These are phyloP conservation scores for Rhinoraja longicauda DNA, from an alignment of 2,797 vertebrate species.

Conservation along the genomic window DNA sequence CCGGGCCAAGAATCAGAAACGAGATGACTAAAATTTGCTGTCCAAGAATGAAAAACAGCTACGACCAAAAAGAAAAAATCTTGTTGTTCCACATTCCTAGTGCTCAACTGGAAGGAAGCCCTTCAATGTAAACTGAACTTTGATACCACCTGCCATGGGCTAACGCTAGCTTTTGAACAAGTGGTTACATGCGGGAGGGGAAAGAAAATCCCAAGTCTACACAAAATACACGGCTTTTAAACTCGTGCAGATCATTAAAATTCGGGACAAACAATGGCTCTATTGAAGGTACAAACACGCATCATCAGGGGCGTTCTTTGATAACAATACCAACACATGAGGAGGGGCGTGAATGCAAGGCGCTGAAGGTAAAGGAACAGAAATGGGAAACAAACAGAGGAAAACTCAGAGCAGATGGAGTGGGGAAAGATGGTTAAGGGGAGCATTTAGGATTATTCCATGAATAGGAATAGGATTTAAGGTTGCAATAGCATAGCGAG, in stretches of 20 bases:
- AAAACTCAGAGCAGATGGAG: too few relatives aligned
- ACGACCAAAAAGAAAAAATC: background rate
- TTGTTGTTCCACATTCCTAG: background rate
- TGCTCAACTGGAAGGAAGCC: background rate
- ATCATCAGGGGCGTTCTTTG: background rate
- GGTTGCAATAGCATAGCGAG: too few relatives aligned
- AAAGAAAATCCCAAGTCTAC: background rate
- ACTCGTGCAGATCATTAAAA: background rate
- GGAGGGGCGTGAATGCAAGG: too few relatives aligned
- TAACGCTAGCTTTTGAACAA: background rate
- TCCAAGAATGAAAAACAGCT: background rate
- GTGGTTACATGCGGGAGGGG: background rate
- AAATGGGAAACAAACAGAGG: too few relatives aligned
- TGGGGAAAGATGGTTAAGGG: background rate
- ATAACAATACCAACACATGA: background rate
- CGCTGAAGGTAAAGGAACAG: too few relatives aligned
- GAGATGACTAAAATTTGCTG: background rate
- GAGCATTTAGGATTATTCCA: background rate
- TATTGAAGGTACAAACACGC: background rate
- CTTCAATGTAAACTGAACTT: background rate
- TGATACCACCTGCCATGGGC: background rate
- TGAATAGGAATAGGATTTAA: too few relatives aligned
- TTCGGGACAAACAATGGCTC: background rate
- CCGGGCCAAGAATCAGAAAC: background rate
- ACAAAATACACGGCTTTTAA: background rate